Evolutionary conservation across 2,888 invertebrate species (phyloP).

Genomic region (Cataglyphis rosenhaueri): DNA sequence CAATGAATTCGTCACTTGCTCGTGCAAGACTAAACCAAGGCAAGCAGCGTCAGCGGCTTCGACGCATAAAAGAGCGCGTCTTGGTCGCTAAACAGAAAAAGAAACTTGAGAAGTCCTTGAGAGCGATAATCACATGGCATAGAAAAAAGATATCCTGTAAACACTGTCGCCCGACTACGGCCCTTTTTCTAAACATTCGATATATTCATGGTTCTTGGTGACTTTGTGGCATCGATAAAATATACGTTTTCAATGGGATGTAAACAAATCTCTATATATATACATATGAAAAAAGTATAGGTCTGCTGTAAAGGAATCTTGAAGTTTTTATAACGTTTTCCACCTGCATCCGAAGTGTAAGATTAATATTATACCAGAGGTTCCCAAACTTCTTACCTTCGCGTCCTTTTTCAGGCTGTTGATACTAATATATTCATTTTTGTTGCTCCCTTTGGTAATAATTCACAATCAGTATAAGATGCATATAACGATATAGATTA

Average conservation of each 20-base stretch:
- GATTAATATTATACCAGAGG: not conserved
- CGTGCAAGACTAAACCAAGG: not conserved
- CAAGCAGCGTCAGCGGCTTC: not conserved
- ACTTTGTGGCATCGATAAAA: not conserved
- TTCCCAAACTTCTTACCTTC: not conserved
- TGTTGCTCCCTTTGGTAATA: not conserved
- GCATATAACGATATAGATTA: not conserved
- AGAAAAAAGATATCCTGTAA: slow-evolving; percentile 16
- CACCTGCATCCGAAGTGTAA: not conserved
- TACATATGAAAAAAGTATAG: not conserved
- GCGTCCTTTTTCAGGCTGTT: not conserved
- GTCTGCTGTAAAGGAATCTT: no score
- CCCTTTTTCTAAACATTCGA: slow-evolving; percentile 15
- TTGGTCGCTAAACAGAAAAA: slow-evolving; percentile 9
- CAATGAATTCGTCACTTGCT: not conserved
- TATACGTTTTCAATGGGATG: not conserved
- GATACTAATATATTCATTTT: not conserved
- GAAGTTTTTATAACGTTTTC: not conserved
- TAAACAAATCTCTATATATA: not conserved
- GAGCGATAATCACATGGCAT: slow-evolving; percentile 8
- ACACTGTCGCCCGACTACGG: not conserved
- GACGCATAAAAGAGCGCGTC: not conserved
- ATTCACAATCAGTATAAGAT: not conserved
- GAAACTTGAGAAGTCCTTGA: slow-evolving; percentile 70
- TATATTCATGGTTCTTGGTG: not conserved